phyloP scores from a whole-genome alignment of 2,113 vertebrate species.

The Probosciger aterrimus region DNA sequence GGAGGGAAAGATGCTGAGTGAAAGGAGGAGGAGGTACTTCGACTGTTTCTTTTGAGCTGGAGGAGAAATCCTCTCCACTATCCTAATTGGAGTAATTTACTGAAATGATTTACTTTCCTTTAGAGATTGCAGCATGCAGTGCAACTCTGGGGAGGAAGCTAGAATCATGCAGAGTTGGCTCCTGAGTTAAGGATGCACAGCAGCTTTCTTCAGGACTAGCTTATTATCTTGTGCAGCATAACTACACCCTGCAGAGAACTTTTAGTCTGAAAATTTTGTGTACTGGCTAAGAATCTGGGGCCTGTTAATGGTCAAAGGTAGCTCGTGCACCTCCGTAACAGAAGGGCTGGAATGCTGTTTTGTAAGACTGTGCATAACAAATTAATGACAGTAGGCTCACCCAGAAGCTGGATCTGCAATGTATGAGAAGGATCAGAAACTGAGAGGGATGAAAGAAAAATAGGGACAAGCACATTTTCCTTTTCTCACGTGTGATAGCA shows the following conservation, averaged over 20 bases:
- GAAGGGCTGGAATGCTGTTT: not conserved
- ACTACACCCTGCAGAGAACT: not conserved
- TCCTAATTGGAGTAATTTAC: not conserved
- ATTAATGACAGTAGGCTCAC: not conserved
- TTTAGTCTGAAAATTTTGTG: not conserved
- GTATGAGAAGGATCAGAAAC: not conserved
- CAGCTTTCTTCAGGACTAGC: not conserved
- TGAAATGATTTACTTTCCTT: not conserved
- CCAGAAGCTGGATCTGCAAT: not conserved
- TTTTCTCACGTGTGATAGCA: not conserved
- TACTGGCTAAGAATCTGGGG: not conserved
- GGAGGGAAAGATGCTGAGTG: not conserved
- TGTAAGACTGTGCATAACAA: not conserved
- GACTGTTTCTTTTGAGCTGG: not conserved
- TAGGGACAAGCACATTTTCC: not conserved
- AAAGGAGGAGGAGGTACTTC: not conserved
- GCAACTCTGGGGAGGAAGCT: not conserved
- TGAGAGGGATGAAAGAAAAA: not conserved
- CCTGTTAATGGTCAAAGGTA: not conserved
- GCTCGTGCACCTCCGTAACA: fast-evolving
- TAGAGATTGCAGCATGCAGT: not conserved
- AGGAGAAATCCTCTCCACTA: not conserved
- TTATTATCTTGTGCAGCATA: not conserved
- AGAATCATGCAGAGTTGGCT: not conserved
- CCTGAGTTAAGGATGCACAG: not conserved